Evolutionary conservation across 1,140 invertebrate genomes (phyloP).

Genomic region (Cephus cinctus): DNA sequence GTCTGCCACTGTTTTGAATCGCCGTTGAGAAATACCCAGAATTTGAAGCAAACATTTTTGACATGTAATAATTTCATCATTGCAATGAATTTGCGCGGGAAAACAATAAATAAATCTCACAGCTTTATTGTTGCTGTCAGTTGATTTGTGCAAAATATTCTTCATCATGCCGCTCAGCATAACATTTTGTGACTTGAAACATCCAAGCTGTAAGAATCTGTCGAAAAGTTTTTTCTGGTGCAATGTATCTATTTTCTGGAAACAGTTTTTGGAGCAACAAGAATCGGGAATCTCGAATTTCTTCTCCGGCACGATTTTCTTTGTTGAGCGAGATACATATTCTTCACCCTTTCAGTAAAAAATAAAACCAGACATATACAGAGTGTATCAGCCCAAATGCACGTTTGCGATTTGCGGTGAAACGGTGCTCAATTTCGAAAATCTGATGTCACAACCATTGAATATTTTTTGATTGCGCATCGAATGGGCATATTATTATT

Average conservation of each 20-base stretch:
- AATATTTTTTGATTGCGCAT: no score
- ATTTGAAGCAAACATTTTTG: no score
- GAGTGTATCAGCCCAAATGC: no score
- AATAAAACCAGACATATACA: no score
- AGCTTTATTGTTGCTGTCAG: slow-evolving; percentile 11
- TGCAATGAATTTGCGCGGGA: no score
- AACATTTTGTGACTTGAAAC: neutral
- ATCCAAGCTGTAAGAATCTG: slow-evolving; percentile 1
- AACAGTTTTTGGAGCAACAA: slow-evolving; percentile 5
- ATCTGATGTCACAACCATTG: no score
- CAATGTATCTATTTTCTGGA: neutral
- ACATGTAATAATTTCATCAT: no score
- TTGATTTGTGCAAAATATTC: slow-evolving; percentile 13
- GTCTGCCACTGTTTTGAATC: no score
- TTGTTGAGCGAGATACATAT: neutral
- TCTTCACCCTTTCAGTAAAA: neutral
- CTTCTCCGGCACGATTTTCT: slow-evolving; percentile 1
- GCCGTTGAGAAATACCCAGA: slow-evolving; percentile 15
- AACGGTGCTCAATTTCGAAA: no score
- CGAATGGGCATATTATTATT: no score
- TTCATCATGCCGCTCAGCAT: slow-evolving; percentile 5
- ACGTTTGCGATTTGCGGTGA: no score
- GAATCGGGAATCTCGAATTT: neutral
- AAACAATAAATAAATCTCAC: no score
- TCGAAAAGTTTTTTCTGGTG: neutral